Base-by-base conservation (phyloP, 2,888 invertebrate genomes). In the Portevinia maculata region DNA sequence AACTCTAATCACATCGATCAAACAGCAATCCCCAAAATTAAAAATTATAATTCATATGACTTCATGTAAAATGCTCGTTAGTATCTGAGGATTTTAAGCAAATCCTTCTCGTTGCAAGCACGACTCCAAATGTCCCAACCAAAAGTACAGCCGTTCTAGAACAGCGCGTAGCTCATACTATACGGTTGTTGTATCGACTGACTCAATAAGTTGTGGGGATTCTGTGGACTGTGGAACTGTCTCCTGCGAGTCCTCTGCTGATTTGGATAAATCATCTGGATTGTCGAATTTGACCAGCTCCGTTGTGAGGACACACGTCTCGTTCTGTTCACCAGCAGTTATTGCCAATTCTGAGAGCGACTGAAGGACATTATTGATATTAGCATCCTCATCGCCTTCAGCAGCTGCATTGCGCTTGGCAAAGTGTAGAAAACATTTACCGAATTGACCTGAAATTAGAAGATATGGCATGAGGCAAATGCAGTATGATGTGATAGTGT, bases 401-500 rank as follows among this genome's bases (percentile, higher is more conserved):
- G 89, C 87, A 32, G 81, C 85, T 52, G 92, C 92, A 86, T 92
- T 92, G 59, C 93, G 92, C 89, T 95, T 95, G 85, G 94, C 93
- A 91, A 95, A 96, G 89, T 96, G 95, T 85, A 96, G 91, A 87
- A 93, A 95, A 87, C 94, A 95, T 89, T 93, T 93, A 64, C 95
- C 94, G 69, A 92, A 92, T 90, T 92, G 92, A 74, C 93, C 93
- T 93, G 90, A 41, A 89, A 89, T 48, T 30, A 84, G 74, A 75
- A 44, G 21, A n/a, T 17, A 6, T 41, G 11, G 24, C 13, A 28
- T 41, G 2, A 21, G 52, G 30, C 9, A 17, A 15, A 9, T 8
- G 28, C n/a, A n/a, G n/a, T n/a, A n/a, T n/a, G 15, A 39, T 19
- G 11, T 86, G 84, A 7, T n/a, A 24, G 1, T 19, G n/a, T 24